Base-by-base conservation (phyloP, 2,888 invertebrate species). In the Serrognathus titanus region DNA sequence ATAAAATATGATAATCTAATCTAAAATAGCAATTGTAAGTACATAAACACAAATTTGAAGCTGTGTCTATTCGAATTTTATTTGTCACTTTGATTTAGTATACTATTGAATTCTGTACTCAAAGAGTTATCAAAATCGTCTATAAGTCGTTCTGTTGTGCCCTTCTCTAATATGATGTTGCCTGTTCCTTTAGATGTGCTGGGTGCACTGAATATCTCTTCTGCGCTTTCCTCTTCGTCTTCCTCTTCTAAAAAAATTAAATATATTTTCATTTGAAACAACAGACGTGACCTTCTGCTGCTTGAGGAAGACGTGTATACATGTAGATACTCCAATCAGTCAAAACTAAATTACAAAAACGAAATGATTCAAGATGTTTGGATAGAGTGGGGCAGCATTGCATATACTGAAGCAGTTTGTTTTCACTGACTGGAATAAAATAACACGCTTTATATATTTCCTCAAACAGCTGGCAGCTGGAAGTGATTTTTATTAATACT, bases 211-310 rank as follows among this genome's bases (percentile, higher is more conserved):
- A 66, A 67, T 52, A 66, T 63, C 36, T 62, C 63, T 53, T 69
- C 71, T 1, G 55, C 66, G 39, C 63, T 66, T 8, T 66, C 65
- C 31, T 68, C 68, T 8, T 62, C 66, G 3, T 63, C 65, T 12
- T 69, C 67, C 7, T 71, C 67, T 46, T 71, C 73, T 45, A 66
- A 58, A 50, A 20, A 48, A 46, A 52, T 12, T 31, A 31, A 40
- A 13, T 40, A 5, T 9, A 4, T 7, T 40, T 7, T 6, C 40
- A 40, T 12, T 3, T 7, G 12, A 11, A 40, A 13, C 40, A 39
- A 39, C 3, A 39, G 5, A 12, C 2, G 39, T 39, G 20, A 20
- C 4, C 4, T 24, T 24, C 24, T 5, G 4, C 4, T 24, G 24
- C 24, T 24, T 16, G 16, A 16, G 16, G 16, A 16, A 16, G 2